A percentile compares a stretch with the other conserved stretches of the same genome.
These are phyloP conservation scores for Contarinia nasturtii DNA, from an alignment of 1,140 invertebrate species.

Conservation along the genomic window DNA sequence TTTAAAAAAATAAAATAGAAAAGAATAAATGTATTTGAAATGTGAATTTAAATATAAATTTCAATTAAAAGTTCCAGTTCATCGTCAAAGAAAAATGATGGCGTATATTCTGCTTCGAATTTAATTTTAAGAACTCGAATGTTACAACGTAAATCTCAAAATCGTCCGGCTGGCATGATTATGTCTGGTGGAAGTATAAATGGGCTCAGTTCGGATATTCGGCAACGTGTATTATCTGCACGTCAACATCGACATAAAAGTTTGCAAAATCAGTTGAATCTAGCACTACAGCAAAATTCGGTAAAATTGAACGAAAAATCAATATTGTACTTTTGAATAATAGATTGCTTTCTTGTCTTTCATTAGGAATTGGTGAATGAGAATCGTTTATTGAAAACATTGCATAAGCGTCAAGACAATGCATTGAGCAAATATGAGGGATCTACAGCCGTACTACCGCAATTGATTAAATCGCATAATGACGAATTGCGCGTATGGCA, in stretches of 20 bases:
- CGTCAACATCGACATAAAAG: conserved; percentile 52
- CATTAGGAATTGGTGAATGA: conserved; percentile 50
- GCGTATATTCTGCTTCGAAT: too few species aligned
- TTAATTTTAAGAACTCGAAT: too few species aligned
- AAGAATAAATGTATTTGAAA: too few species aligned
- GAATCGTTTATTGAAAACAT: conserved; percentile 45
- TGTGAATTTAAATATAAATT: too few species aligned
- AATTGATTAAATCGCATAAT: conserved; percentile 47
- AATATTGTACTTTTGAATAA: conserved; percentile 3
- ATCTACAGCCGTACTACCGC: conserved; percentile 50
- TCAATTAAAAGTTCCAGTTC: too few species aligned
- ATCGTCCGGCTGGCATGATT: too few species aligned
- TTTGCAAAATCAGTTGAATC: conserved; percentile 57
- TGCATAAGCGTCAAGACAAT: conserved; percentile 56
- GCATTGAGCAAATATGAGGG: conserved; percentile 51
- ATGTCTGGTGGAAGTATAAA: too few species aligned
- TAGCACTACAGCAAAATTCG: conserved; percentile 56
- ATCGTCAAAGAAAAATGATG: too few species aligned
- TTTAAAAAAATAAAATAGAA: too few species aligned
- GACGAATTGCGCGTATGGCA: conserved; percentile 56
- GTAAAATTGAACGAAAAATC: conserved; percentile 22
- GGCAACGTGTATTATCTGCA: conserved; percentile 51
- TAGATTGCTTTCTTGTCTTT: too few species aligned
- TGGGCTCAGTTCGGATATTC: conserved; percentile 20
- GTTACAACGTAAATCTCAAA: too few species aligned